Evolutionary conservation across 1,140 invertebrate genomes (phyloP), one percentile per base, ranked within the genome.

Genomic region (Achroia grisella): DNA sequence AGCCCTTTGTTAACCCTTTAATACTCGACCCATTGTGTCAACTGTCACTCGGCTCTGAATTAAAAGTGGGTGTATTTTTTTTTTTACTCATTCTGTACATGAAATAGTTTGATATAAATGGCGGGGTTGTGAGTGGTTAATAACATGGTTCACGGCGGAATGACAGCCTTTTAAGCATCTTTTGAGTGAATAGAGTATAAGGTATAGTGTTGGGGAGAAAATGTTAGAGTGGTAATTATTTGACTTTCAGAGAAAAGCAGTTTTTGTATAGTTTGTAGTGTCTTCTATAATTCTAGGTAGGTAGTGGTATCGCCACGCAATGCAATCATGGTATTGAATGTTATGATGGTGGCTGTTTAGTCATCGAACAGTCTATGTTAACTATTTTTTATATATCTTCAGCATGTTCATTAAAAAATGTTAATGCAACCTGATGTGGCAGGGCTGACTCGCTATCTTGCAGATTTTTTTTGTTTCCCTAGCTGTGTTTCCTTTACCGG

Each of bases 11-110:
- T 69, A 72, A 63, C 75, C 72, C 71, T 73, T 76, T 68, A 62
- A 69, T 72, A 68, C 52, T 37, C 14, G 39, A 28, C 29, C 63
- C 56, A 66, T 77, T 81, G 73, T 74, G 71, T 81, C 77, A 81
- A 81, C 71, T 81, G 77, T 81, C 77, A 74, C 68, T 69, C 49
- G 50, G 44, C 48, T 39, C 33, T 66, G 60, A 75, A 73, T 69
- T 69, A 67, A 74, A 78, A 81, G 73, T 76, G 74, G 77, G 74
- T 67, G 74, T 71, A 65, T 70, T 63, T 67, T 76, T 74, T 74
- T 62, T 69, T 56, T 34, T 10, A 61, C 52, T 56, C 45, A 44
- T 59, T 57, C 17, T 23, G 37, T 41, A 13, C 27, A 15, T 49
- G 32, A 37, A 54, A 55, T 56, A 52, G 51, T 56, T 23, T 23